phyloP scores from a whole-genome alignment of 2,888 invertebrate species.

The Chymomyza fuscimana region DNA sequence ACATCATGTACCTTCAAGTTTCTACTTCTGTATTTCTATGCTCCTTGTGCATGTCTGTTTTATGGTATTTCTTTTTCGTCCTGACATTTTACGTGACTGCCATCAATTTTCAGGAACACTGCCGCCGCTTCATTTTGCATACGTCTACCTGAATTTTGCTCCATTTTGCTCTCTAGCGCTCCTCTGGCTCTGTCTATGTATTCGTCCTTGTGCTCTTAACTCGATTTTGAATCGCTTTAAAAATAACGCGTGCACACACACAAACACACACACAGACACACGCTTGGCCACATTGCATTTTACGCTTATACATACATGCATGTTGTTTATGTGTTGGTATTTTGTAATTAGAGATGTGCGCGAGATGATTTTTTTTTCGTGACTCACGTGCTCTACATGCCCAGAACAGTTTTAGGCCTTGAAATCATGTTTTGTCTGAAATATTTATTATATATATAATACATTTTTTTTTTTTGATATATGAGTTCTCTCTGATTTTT shows the following conservation, averaged over 20 bases:
- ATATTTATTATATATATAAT: too few relatives aligned
- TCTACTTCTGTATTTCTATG: slow-evolving; percentile 33
- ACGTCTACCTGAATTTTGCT: slow-evolving; percentile 56
- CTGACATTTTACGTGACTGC: slow-evolving; percentile 70
- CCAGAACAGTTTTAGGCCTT: background rate
- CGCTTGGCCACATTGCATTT: slow-evolving; percentile 39
- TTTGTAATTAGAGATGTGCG: background rate
- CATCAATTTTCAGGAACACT: slow-evolving; percentile 73
- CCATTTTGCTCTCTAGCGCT: background rate
- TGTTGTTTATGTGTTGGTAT: background rate
- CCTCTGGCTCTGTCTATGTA: background rate
- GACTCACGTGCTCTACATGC: background rate
- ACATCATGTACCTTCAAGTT: slow-evolving; percentile 18
- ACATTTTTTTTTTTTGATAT: background rate
- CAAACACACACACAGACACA: slow-evolving; percentile 16
- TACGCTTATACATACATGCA: slow-evolving; percentile 12
- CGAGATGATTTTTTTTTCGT: too few relatives aligned
- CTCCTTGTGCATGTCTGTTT: slow-evolving; percentile 31
- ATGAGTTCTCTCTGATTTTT: too few relatives aligned
- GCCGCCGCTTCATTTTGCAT: slow-evolving; percentile 72
- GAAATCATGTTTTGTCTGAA: background rate
- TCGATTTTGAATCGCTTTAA: slow-evolving; percentile 70
- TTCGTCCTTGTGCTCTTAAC: slow-evolving; percentile 63
- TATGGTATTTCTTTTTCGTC: slow-evolving; percentile 59
- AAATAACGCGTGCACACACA: slow-evolving; percentile 54